These are phyloP conservation scores for Tachina fera DNA, from an alignment of 2,888 invertebrate species.

Conservation along the genomic window DNA sequence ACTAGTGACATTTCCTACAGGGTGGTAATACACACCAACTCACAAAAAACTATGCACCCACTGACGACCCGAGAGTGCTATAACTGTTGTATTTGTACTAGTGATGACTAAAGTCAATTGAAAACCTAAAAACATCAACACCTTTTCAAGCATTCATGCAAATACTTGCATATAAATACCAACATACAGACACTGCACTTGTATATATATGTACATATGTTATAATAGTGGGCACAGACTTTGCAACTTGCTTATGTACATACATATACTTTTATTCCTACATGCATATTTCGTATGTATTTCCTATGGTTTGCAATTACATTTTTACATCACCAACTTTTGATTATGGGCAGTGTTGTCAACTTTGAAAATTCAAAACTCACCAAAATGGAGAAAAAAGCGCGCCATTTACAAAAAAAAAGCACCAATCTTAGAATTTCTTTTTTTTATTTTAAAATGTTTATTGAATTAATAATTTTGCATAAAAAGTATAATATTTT, in stretches of 20 bases:
- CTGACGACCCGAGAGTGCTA: background rate
- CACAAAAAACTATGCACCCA: constrained; percentile 7
- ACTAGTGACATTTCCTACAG: too few species aligned
- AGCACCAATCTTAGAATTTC: too few species aligned
- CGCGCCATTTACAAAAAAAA: too few species aligned
- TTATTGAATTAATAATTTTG: too few species aligned
- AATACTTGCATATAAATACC: constrained; percentile 16
- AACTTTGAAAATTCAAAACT: too few species aligned
- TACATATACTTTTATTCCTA: too few species aligned
- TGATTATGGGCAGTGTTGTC: constrained; percentile 37
- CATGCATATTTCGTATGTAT: constrained; percentile 1
- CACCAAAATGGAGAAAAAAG: too few species aligned
- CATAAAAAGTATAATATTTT: too few species aligned
- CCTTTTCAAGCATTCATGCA: constrained; percentile 50
- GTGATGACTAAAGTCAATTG: constrained; percentile 60
- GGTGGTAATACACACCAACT: background rate
- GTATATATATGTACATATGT: too few species aligned
- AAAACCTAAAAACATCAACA: constrained; percentile 68
- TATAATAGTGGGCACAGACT: too few species aligned
- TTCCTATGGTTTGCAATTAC: constrained; percentile 59
- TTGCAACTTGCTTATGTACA: too few species aligned
- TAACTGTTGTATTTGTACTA: constrained; percentile 19
- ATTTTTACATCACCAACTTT: constrained; percentile 52
- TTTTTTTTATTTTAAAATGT: too few species aligned
- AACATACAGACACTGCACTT: background rate